Percentiles rank a stretch among this genome's conserved stretches.
Evolutionary conservation across 2,888 invertebrate genomes (phyloP).

Genomic region (Tromatobia lineatoria): DNA sequence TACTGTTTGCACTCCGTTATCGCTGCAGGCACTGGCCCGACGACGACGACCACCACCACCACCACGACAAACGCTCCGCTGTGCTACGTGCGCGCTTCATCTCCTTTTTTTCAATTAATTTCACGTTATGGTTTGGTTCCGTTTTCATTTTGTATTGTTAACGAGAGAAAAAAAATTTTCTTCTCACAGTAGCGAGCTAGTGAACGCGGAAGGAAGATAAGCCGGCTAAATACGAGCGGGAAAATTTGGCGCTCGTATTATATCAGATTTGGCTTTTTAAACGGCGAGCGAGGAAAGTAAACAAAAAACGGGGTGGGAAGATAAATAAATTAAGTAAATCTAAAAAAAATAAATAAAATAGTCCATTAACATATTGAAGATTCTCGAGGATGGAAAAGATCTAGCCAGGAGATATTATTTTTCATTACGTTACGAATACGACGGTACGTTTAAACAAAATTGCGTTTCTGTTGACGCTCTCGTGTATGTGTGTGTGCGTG

Average conservation of each 20-base stretch:
- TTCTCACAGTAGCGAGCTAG: constrained; percentile 41
- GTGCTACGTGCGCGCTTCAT: constrained; percentile 62
- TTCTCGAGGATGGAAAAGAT: constrained; percentile 54
- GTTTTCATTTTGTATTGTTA: constrained; percentile 40
- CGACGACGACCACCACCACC: constrained; percentile 49
- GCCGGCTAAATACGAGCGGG: constrained; percentile 10
- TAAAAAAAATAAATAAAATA: constrained; percentile 45
- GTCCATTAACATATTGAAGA: constrained; percentile 61
- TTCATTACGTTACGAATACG: constrained; percentile 61
- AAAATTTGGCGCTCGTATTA: constrained; percentile 2
- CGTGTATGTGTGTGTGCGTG: constrained; percentile 34
- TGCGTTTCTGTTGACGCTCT: constrained; percentile 47
- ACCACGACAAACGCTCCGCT: constrained; percentile 66
- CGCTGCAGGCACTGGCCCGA: constrained; percentile 69
- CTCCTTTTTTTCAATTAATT: neutral
- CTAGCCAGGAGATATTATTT: constrained; percentile 70
- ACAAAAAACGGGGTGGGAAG: constrained; percentile 33
- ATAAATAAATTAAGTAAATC: constrained; percentile 55
- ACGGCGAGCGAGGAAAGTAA: constrained; percentile 14
- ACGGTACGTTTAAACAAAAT: constrained; percentile 38
- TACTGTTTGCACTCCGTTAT: constrained; percentile 70
- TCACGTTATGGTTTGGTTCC: constrained; percentile 18
- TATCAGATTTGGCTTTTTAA: neutral
- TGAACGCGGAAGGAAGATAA: neutral
- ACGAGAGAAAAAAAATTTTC: constrained; percentile 33